Percentiles rank a stretch among this genome's conserved stretches.
Conservation (phyloP, 2,888 invertebrate species). For the Patella pellucida region DNA sequence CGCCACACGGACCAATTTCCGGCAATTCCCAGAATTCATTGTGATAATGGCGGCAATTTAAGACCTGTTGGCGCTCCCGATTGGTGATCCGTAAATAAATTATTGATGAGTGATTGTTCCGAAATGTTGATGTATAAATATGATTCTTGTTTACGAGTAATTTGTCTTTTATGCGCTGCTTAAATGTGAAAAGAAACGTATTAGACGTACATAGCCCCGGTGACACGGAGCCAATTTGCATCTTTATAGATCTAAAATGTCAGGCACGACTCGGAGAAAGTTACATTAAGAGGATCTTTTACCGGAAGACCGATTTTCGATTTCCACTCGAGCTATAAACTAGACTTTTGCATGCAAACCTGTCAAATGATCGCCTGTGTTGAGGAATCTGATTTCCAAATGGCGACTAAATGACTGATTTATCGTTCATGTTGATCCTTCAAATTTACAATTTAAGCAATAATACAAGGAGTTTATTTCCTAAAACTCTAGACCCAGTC, state of each 20-base stretch:
- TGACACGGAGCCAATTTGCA: slow-evolving; percentile 5
- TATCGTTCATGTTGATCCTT: neutral
- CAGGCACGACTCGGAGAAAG: neutral
- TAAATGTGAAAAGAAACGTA: slow-evolving; percentile 7
- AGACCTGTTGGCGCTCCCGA: neutral
- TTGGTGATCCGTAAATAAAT: neutral
- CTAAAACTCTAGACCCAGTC: too few species aligned
- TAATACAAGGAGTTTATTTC: neutral
- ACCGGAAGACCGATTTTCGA: slow-evolving; percentile 9
- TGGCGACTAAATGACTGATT: slow-evolving; percentile 12
- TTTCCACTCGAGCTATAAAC: slow-evolving; percentile 11
- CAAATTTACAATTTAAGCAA: slow-evolving; percentile 5
- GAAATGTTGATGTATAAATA: slow-evolving; percentile 5
- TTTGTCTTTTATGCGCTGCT: slow-evolving; percentile 10
- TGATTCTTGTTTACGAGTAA: slow-evolving; percentile 12
- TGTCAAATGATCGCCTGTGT: neutral
- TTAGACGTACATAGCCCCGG: neutral
- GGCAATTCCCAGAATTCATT: slow-evolving; percentile 12
- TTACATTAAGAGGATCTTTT: slow-evolving; percentile 2
- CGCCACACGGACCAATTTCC: slow-evolving; percentile 11
- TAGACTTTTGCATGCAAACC: neutral
- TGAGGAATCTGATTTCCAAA: slow-evolving; percentile 2
- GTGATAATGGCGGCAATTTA: slow-evolving; percentile 9
- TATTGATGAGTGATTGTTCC: slow-evolving; percentile 3
- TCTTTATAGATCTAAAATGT: slow-evolving; percentile 6